Conservation (phyloP, 64 coral and sea anemone species). For the Stichodactyla helianthus region DNA sequence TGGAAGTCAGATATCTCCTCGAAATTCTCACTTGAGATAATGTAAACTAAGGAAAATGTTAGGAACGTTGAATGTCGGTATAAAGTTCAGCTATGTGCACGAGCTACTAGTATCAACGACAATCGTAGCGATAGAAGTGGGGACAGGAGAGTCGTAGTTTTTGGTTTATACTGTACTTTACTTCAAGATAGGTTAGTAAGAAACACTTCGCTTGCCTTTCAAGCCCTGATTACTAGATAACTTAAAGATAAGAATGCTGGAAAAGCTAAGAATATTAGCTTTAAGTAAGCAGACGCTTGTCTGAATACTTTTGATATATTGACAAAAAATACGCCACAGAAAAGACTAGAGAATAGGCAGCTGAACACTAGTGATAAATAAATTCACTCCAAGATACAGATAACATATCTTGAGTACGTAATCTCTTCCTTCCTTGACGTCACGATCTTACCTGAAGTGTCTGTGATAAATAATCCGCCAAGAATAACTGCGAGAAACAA, state of each 20-base stretch:
- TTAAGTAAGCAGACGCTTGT: conserved; percentile 1
- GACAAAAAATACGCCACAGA: neutral
- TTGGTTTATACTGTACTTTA: neutral
- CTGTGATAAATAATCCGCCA: neutral
- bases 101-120: too few relatives aligned
- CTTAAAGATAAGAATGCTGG: neutral
- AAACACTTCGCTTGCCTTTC: neutral
- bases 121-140: neutral
- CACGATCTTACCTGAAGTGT: conserved; percentile 9
- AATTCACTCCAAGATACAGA: neutral
- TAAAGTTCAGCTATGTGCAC: too few relatives aligned
- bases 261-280: neutral
- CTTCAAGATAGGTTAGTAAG: too few relatives aligned
- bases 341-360: neutral
- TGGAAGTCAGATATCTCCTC: too few relatives aligned
- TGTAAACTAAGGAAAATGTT: too few relatives aligned
- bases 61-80: too few relatives aligned
- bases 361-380: neutral
- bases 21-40: too few relatives aligned
- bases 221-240: neutral
- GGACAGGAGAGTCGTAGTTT: neutral
- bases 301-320: neutral
- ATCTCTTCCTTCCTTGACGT: conserved; percentile 11
- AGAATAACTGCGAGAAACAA: neutral
- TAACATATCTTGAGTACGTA: conserved; percentile 6